Evolutionary conservation across 1,140 invertebrate species (phyloP), one percentile per base, ranked within the genome.

Genomic region (Formica selysi): DNA sequence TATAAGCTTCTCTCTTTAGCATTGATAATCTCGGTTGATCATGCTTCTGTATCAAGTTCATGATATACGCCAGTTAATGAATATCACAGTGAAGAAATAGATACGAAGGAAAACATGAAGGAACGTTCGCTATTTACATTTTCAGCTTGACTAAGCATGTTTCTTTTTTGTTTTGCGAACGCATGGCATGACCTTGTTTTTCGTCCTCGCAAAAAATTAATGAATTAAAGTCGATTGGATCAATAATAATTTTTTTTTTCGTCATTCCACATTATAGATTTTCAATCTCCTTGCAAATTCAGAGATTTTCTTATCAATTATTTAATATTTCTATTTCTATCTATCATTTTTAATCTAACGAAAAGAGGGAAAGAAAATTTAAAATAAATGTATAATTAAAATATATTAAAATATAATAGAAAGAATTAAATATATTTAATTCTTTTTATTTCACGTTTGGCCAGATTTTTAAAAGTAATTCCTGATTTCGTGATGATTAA

Each of bases 1-100:
- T 57, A 38, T 67, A 67, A 51, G 16, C 68, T 62, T n/a, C 44
- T 38, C 22, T 22, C 3, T 70, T 80, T 41, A 41, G 64, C 44
- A 80, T 70, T 80, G 64, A 10, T 80, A 70, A 80, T 70, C 32
- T 51, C 1, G 13, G 10, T 41, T 13, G 16, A 59, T 78, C 32
- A 41, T 79, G 62, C 11, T 22, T 36, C 44, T 29, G 2, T 38
- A 48, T 38, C 26, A 16, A 76, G 29, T 38, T 38, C n/a, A 16
- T 3, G 19, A 41, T 59, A 78, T 13, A 19, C 19, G n/a, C 7
- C 13, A 16, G 6, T 51, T 79, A 76, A 44, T 41, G 38, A 10
- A 41, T 57, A 57, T 54, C 11, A 11, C 1, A 8, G 22, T 3
- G n/a, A 16, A 70, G 54, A 80, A 70, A 70, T 54, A 54, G n/a